Evolutionary conservation across 2,888 invertebrate genomes (phyloP).

Genomic region (Hydriomena furcata): DNA sequence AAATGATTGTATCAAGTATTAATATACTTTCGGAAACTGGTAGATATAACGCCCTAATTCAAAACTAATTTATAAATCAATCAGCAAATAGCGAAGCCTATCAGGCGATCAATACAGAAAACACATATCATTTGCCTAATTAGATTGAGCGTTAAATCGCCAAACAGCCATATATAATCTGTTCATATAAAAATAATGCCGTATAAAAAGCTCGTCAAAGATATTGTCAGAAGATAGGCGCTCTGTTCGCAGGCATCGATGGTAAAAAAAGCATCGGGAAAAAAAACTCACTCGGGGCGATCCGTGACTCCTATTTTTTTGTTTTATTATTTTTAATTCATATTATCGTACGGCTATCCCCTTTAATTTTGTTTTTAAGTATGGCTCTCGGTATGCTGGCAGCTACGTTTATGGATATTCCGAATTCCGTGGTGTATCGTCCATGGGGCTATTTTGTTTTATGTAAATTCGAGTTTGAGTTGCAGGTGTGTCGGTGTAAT

Average conservation of each 20-base stretch:
- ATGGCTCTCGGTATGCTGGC: conserved; percentile 80
- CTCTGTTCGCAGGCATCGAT: conserved; percentile 77
- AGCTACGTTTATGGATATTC: conserved; percentile 82
- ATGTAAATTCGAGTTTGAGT: conserved; percentile 65
- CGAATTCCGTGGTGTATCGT: conserved; percentile 76
- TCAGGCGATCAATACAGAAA: conserved; percentile 64
- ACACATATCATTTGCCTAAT: conserved; percentile 84
- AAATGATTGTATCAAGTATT: too few relatives aligned
- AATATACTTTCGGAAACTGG: neutral
- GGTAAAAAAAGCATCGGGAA: conserved; percentile 66
- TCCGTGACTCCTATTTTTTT: conserved; percentile 83
- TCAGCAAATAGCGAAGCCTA: conserved; percentile 63
- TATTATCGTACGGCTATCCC: conserved; percentile 83
- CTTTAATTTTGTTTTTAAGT: conserved; percentile 84
- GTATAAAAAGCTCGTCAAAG: conserved; percentile 82
- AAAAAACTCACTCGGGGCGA: conserved; percentile 80
- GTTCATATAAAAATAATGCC: conserved; percentile 82
- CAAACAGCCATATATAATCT: conserved; percentile 82
- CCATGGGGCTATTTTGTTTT: conserved; percentile 72
- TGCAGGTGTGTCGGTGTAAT: conserved; percentile 62
- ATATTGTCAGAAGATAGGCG: conserved; percentile 81
- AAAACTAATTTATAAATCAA: conserved; percentile 59
- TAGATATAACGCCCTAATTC: conserved; percentile 28
- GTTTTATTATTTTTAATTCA: conserved; percentile 83
- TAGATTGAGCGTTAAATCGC: conserved; percentile 84